Percentiles rank a stretch among this genome's conserved stretches.
Conservation (phyloP, 2,888 invertebrate genomes). For the Eumacrocentrus americanus region DNA sequence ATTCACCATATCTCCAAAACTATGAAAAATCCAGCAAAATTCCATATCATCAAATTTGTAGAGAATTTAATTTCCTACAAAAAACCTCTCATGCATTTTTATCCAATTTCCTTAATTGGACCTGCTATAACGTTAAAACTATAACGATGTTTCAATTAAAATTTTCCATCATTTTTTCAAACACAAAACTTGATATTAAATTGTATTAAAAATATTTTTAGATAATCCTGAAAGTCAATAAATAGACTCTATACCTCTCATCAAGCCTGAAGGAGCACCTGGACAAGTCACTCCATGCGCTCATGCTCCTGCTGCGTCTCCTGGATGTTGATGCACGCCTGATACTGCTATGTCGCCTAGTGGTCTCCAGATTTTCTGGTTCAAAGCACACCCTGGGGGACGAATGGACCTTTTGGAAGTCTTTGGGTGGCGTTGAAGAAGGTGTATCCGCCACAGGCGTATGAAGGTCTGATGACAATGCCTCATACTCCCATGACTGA, state of each 20-base stretch:
- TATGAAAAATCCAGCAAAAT: too few species aligned
- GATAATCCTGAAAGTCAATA: too few species aligned
- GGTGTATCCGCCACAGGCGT: constrained; percentile 54
- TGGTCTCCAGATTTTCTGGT: constrained; percentile 54
- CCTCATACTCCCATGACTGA: constrained; percentile 57
- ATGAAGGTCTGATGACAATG: constrained; percentile 53
- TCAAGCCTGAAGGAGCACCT: constrained; percentile 82
- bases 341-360: constrained; percentile 54
- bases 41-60: too few species aligned
- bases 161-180: too few species aligned
- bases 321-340: constrained; percentile 56
- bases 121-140: too few species aligned
- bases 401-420: constrained; percentile 42
- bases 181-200: too few species aligned
- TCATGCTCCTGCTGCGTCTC: constrained; percentile 73
- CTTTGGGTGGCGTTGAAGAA: constrained; percentile 51
- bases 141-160: too few species aligned
- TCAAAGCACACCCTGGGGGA: constrained; percentile 70
- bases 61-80: too few species aligned
- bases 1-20: too few species aligned
- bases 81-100: too few species aligned
- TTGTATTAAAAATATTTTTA: too few species aligned
- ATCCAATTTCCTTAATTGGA: too few species aligned
- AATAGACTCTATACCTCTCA: constrained; percentile 67
- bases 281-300: constrained; percentile 87